Percentiles rank a stretch among this genome's conserved stretches.
phyloP scores from a whole-genome alignment of 2,888 invertebrate genomes.

The Ischnura elegans region DNA sequence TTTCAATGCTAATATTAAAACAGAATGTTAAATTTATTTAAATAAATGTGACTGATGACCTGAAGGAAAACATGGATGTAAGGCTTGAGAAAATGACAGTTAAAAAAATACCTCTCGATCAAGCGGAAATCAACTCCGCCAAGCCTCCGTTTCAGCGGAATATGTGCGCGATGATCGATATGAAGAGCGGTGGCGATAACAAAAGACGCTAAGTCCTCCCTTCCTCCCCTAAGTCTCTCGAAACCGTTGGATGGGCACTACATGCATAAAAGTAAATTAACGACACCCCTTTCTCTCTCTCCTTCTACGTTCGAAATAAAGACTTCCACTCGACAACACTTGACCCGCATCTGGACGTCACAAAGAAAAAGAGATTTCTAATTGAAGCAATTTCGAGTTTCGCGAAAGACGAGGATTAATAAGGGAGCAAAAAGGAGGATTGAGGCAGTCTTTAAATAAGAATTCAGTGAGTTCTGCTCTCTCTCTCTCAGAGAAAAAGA shows the following conservation, averaged over 20 bases:
- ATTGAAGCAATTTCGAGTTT: constrained; percentile 47
- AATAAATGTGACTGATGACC: background rate
- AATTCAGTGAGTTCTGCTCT: background rate
- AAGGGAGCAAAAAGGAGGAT: background rate
- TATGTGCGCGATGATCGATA: background rate
- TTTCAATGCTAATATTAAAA: too few species aligned
- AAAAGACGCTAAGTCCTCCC: background rate
- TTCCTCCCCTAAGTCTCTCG: background rate
- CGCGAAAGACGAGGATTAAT: background rate
- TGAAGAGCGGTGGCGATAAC: background rate
- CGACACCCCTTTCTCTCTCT: background rate
- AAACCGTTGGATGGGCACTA: background rate
- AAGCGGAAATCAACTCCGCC: background rate
- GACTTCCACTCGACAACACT: background rate
- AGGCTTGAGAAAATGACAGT: background rate
- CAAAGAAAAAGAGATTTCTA: constrained; percentile 28
- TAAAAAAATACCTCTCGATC: background rate
- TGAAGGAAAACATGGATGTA: background rate
- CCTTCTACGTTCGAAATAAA: background rate
- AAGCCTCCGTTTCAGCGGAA: background rate
- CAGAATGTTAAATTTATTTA: too few species aligned
- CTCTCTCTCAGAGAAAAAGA: background rate
- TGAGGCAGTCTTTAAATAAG: background rate
- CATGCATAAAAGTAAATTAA: constrained; percentile 9
- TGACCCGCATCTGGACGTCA: constrained; percentile 44